These are phyloP conservation scores for Suncus etruscus DNA, from an alignment of 2,113 vertebrate species.

Conservation along the genomic window DNA sequence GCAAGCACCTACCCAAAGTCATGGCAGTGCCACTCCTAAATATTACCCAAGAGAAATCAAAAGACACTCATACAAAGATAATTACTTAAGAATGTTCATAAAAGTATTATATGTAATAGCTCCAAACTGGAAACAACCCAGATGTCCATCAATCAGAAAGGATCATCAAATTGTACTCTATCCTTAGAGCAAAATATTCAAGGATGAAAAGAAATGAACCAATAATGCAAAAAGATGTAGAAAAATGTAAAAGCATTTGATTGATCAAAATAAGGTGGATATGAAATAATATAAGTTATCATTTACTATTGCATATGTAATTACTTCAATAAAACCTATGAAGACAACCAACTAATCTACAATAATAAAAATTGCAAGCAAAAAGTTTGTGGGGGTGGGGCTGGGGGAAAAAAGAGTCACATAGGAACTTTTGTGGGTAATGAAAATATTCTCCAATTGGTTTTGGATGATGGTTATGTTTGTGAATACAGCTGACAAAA, in stretches of 20 bases:
- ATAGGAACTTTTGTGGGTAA: background rate
- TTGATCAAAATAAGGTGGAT: background rate
- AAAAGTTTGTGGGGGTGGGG: background rate
- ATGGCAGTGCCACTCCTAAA: conserved; percentile 12
- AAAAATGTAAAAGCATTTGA: conserved; percentile 19
- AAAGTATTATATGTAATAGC: background rate
- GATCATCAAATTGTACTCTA: background rate
- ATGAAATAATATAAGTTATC: background rate
- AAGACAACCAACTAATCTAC: background rate
- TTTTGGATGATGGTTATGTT: conserved; percentile 26
- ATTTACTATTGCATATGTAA: too few species aligned
- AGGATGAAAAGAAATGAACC: background rate
- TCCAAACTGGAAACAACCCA: background rate
- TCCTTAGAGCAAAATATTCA: background rate
- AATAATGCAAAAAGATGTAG: too few species aligned
- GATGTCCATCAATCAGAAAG: background rate
- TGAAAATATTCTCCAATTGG: background rate
- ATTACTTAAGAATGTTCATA: conserved; percentile 24
- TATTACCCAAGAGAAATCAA: conserved; percentile 29
- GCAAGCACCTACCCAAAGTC: background rate
- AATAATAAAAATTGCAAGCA: background rate
- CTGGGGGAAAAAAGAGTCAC: background rate
- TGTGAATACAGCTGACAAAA: conserved; percentile 16
- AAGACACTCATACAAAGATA: conserved; percentile 36
- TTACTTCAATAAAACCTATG: too few species aligned